Percentiles rank a stretch among this genome's conserved stretches.
phyloP scores from a whole-genome alignment of 2,888 invertebrate genomes.

The Hemistola chrysoprasaria region DNA sequence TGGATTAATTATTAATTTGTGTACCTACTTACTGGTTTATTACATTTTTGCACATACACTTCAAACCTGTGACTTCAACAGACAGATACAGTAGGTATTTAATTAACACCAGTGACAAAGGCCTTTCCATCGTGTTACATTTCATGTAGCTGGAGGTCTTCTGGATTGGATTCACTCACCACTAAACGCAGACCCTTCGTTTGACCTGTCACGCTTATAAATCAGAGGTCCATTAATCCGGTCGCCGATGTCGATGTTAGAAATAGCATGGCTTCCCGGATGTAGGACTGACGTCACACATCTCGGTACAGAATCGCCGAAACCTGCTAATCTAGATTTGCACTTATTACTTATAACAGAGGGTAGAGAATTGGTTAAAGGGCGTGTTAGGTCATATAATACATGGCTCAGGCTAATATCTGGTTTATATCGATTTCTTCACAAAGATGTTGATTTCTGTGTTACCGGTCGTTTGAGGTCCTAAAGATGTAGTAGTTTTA shows the following conservation, averaged over 20 bases:
- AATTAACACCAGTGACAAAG: conserved; percentile 14
- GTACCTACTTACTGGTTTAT: too few species aligned
- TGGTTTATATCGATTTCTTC: conserved; percentile 12
- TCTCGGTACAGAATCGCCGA: conserved; percentile 62
- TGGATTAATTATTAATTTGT: too few species aligned
- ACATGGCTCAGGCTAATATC: conserved; percentile 16
- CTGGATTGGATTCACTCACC: conserved; percentile 20
- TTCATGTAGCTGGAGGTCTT: conserved; percentile 13
- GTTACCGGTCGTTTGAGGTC: background rate
- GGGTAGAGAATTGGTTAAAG: conserved; percentile 37
- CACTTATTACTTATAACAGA: conserved; percentile 40
- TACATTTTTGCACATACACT: too few species aligned
- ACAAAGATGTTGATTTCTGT: conserved; percentile 5
- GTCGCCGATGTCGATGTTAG: conserved; percentile 40
- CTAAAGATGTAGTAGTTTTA: too few species aligned
- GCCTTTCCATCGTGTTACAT: conserved; percentile 7
- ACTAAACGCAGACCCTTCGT: conserved; percentile 28
- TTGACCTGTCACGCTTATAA: conserved; percentile 8
- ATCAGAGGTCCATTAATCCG: conserved; percentile 30
- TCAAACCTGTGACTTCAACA: too few species aligned
- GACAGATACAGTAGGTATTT: background rate
- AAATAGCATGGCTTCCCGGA: conserved; percentile 78
- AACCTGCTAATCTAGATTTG: conserved; percentile 48
- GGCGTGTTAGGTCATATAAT: conserved; percentile 14
- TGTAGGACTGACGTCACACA: conserved; percentile 69